These are phyloP conservation scores for Oncorhynchus nerka DNA, from an alignment of 2,113 vertebrate genomes.

Conservation along the genomic window DNA sequence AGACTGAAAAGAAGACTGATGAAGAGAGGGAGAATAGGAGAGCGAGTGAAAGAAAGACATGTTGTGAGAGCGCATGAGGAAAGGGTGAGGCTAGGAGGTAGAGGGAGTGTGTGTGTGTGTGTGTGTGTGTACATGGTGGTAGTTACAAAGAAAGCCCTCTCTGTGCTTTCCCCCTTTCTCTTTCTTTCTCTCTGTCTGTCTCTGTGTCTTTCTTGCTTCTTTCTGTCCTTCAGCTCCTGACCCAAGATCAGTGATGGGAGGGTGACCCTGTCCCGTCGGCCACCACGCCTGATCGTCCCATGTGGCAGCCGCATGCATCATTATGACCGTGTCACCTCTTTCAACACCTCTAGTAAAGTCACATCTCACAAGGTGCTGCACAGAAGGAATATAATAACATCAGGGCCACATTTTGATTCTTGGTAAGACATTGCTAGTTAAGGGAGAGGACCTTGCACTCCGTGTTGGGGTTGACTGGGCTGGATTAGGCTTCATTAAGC, in stretches of 20 bases:
- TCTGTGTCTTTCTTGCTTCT: neutral
- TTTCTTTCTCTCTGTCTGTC: neutral
- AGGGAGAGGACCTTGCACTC: neutral
- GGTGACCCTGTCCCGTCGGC: conserved; percentile 6
- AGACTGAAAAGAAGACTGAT: conserved; percentile 8
- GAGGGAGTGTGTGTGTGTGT: neutral
- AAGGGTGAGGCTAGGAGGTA: neutral
- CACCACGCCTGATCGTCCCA: neutral
- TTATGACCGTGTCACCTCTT: neutral
- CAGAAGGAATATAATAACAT: no score
- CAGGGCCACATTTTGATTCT: no score
- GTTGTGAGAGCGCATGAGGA: neutral
- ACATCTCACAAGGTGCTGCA: no score
- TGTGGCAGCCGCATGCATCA: neutral
- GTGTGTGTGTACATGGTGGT: neutral
- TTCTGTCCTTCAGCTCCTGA: conserved; percentile 3
- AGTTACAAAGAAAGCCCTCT: neutral
- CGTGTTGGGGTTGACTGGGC: neutral
- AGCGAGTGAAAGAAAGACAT: neutral
- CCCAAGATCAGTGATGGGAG: neutral
- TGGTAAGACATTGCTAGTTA: no score
- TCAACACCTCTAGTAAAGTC: no score
- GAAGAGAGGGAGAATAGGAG: neutral
- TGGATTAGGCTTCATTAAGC: neutral
- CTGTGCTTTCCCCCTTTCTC: neutral